Evolutionary conservation across 1,140 invertebrate species (phyloP).

Genomic region (Danaus melanippus): DNA sequence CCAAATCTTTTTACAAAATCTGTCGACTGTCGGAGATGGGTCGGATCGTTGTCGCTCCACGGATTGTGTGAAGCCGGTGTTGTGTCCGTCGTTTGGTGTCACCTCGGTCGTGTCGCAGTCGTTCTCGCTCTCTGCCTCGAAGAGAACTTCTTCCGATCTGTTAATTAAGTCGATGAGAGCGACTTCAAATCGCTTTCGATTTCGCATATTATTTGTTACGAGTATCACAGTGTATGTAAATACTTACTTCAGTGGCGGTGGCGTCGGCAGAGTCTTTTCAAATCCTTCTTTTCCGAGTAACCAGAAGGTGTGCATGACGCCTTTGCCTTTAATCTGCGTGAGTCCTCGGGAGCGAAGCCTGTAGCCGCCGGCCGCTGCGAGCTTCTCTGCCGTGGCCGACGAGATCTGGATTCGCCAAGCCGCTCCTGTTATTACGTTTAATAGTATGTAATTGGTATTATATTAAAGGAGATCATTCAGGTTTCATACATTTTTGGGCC

Average conservation of each 20-base stretch:
- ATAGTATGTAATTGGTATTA: too few relatives aligned
- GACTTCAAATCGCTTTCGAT: not conserved
- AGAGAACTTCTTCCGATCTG: slow-evolving; percentile 40
- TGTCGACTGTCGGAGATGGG: slow-evolving; percentile 24
- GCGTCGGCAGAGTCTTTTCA: slow-evolving; percentile 85
- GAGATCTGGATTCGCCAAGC: slow-evolving; percentile 89
- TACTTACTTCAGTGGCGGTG: slow-evolving; percentile 83
- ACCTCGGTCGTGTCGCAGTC: slow-evolving; percentile 26
- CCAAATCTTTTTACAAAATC: slow-evolving; percentile 16
- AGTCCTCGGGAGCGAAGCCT: slow-evolving; percentile 84
- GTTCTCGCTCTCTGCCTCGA: slow-evolving; percentile 45
- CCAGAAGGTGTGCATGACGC: slow-evolving; percentile 92
- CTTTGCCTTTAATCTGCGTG: slow-evolving; percentile 92
- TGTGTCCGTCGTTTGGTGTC: slow-evolving; percentile 11
- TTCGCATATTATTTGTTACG: not conserved
- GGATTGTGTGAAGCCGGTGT: slow-evolving; percentile 7
- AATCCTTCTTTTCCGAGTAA: slow-evolving; percentile 90
- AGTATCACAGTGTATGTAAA: not conserved
- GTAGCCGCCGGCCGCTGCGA: slow-evolving; percentile 85
- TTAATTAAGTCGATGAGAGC: not conserved
- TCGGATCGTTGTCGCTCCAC: slow-evolving; percentile 29
- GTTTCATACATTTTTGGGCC: too few relatives aligned
- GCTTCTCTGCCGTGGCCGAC: slow-evolving; percentile 80
- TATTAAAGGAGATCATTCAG: too few relatives aligned
- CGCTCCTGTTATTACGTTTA: slow-evolving; percentile 71